Evolutionary conservation across 2,113 vertebrate genomes (phyloP).

Genomic region (Rhinogobius similis): DNA sequence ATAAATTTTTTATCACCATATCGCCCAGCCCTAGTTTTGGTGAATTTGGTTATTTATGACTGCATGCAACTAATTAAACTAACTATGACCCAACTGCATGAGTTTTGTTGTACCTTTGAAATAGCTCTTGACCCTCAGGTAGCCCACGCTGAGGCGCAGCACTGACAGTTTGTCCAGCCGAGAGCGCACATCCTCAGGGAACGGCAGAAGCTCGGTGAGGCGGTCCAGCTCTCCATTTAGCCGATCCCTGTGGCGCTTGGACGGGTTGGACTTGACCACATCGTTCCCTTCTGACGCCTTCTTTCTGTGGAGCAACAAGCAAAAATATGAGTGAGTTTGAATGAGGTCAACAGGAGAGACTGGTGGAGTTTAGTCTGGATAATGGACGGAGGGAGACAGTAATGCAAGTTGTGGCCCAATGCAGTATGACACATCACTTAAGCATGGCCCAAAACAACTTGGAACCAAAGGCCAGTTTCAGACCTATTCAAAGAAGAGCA

Average conservation of each 20-base stretch:
- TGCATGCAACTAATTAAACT: not conserved
- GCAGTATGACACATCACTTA: conserved; percentile 24
- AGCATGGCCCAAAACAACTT: conserved; percentile 5
- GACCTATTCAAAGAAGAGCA: not conserved
- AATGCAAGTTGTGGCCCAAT: not conserved
- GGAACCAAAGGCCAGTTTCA: not conserved
- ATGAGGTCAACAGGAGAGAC: not conserved
- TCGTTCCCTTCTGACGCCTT: conserved; percentile 42
- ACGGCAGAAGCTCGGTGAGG: conserved; percentile 79
- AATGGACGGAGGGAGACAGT: conserved; percentile 1
- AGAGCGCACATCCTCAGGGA: conserved; percentile 71
- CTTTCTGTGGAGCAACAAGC: conserved; percentile 48
- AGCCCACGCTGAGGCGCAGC: conserved; percentile 81
- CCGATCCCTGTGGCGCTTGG: conserved; percentile 80
- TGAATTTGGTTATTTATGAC: too few relatives aligned
- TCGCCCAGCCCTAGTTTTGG: too few relatives aligned
- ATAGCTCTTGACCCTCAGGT: conserved; percentile 82
- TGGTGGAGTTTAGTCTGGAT: conserved; percentile 12
- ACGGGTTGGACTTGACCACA: conserved; percentile 79
- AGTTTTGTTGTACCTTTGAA: conserved; percentile 68
- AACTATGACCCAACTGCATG: not conserved
- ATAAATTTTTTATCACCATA: too few relatives aligned
- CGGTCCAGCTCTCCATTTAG: conserved; percentile 82
- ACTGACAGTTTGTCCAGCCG: conserved; percentile 83
- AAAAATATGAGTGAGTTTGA: not conserved